These are phyloP conservation scores for Semibalanus balanoides DNA, from an alignment of 1,140 invertebrate genomes.

Conservation along the genomic window DNA sequence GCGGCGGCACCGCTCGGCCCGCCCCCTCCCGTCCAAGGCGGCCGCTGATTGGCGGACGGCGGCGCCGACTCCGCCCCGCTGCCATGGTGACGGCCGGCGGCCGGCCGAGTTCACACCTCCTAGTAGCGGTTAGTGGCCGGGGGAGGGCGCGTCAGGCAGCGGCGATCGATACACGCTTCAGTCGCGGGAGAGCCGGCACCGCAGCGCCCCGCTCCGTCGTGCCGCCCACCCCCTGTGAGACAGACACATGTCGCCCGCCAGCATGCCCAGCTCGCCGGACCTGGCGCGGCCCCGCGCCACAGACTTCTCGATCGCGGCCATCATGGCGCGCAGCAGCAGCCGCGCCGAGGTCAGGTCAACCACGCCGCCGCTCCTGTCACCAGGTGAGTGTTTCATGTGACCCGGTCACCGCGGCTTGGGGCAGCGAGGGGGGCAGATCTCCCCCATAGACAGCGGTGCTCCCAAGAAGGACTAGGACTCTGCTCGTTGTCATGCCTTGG, in stretches of 20 bases:
- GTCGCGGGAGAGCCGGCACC: background rate
- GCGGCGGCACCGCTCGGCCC: no score
- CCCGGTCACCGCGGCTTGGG: no score
- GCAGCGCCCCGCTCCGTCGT: no score
- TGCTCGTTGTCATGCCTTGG: no score
- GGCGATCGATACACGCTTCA: background rate
- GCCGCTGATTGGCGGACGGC: background rate
- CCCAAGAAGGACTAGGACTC: no score
- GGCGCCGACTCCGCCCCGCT: background rate
- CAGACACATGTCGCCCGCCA: conserved; percentile 18
- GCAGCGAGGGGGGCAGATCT: no score
- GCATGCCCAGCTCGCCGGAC: background rate
- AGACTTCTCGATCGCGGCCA: conserved; percentile 25
- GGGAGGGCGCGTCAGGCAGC: background rate
- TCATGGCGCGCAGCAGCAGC: conserved; percentile 21
- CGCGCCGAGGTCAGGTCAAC: conserved; percentile 20
- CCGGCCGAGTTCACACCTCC: background rate
- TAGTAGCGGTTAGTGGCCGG: background rate
- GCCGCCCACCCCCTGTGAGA: background rate
- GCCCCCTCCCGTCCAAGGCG: background rate
- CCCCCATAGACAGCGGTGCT: no score
- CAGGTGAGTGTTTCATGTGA: background rate
- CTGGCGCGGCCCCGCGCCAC: conserved; percentile 18
- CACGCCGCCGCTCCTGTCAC: conserved; percentile 14
- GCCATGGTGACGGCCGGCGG: background rate